Conservation (phyloP, 1,140 invertebrate genomes). For the Euwallacea similis region DNA sequence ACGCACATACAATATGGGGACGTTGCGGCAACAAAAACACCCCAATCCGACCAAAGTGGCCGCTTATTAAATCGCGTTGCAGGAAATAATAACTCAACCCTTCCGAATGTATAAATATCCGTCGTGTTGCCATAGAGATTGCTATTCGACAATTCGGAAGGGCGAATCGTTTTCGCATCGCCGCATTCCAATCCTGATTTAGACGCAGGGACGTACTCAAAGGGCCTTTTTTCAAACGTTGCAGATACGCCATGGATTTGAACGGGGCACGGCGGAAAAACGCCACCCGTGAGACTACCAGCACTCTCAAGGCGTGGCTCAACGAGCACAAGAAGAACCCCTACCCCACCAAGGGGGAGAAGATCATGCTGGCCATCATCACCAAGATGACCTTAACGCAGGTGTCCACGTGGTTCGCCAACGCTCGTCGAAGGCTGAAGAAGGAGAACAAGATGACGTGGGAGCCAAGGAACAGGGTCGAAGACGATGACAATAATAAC, state of each 20-base stretch:
- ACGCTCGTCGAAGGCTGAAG: constrained; percentile 91
- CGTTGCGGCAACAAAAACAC: not conserved
- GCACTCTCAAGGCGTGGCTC: constrained; percentile 95
- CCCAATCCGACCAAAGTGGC: not conserved
- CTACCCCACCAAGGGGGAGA: constrained; percentile 98
- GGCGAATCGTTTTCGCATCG: constrained; percentile 27
- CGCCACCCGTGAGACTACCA: constrained; percentile 95
- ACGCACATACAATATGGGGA: not conserved
- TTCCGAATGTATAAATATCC: constrained; percentile 16
- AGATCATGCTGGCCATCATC: constrained; percentile 98
- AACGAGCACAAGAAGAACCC: constrained; percentile 99
- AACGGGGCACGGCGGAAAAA: constrained; percentile 93
- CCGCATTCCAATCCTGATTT: constrained; percentile 23
- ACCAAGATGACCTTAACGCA: constrained; percentile 99
- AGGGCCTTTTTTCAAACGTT: constrained; percentile 48
- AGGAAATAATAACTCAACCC: constrained; percentile 31
- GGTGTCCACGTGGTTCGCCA: constrained; percentile 99
- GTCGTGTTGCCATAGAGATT: constrained; percentile 32
- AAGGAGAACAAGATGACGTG: constrained; percentile 99
- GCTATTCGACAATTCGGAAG: constrained; percentile 13
- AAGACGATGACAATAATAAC: constrained; percentile 86
- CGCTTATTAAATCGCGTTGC: constrained; percentile 24
- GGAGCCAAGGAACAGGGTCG: constrained; percentile 89
- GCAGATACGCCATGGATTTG: constrained; percentile 87
- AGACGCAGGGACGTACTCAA: constrained; percentile 5